Percentiles rank a stretch among this genome's conserved stretches.
phyloP scores from a whole-genome alignment of 2,797 vertebrate species.

The Helicolenus hilgendorfi region DNA sequence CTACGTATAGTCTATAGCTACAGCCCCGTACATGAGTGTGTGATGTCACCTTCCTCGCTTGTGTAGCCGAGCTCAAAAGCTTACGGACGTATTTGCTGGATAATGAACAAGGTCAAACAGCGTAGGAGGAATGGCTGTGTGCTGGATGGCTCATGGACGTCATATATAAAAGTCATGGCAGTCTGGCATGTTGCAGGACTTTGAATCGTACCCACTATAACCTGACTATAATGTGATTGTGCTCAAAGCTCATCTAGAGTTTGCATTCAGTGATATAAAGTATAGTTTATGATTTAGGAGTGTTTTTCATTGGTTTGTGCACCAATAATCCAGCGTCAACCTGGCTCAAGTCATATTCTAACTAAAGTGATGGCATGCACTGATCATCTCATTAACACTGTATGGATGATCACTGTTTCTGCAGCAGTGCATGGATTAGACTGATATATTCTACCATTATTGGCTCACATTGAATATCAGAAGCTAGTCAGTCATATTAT shows the following conservation, averaged over 20 bases:
- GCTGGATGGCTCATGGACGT: constrained; percentile 22
- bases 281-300: not conserved
- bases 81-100: constrained; percentile 52
- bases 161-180: constrained; percentile 38
- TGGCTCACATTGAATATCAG: not conserved
- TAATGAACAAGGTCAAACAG: constrained; percentile 60
- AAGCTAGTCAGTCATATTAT: not conserved
- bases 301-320: not conserved
- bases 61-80: constrained; percentile 42
- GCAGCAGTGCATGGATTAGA: not conserved
- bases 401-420: not conserved
- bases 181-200: constrained; percentile 12
- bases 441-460: not conserved
- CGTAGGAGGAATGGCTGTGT: constrained; percentile 42
- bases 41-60: constrained; percentile 31
- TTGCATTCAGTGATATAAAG: not conserved
- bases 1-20: not conserved
- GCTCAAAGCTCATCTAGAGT: not conserved
- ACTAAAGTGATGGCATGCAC: not conserved
- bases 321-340: not conserved
- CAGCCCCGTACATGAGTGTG: not conserved
- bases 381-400: not conserved
- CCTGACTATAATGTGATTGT: not conserved
- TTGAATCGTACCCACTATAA: constrained; percentile 2
- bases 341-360: not conserved